Evolutionary conservation across 2,888 invertebrate species (phyloP), one percentile per base, ranked within the genome.

Genomic region (Biston betularia): DNA sequence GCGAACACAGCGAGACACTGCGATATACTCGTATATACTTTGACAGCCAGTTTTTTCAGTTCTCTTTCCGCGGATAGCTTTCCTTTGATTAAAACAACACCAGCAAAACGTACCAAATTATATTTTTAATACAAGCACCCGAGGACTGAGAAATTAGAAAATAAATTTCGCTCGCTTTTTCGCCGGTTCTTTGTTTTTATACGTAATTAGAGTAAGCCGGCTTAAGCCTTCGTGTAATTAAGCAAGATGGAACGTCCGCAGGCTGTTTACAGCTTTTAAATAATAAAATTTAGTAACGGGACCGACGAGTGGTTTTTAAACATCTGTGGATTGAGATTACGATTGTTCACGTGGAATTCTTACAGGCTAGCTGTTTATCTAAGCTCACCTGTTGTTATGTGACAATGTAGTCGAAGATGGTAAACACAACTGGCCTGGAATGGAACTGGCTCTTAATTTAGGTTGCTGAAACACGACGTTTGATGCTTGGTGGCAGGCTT

Each of bases 201-300:
- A 83, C 82, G 89, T 90, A 92, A 93, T 93, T 91, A 92, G 88
- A 87, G 84, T 86, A 83, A 87, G 88, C 88, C 78, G 75, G 79
- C 62, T 63, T 70, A 66, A 88, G 85, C 82, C 71, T 80, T 76
- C 77, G 81, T 83, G 89, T 92, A 90, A 92, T 92, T 91, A 92
- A 89, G 88, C 83, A 88, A 89, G 90, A 90, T 80, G 86, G 72
- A 70, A 73, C 69, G 69, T 73, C 69, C 68, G 57, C 63, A 49
- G 69, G 53, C 72, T 69, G 69, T 68, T 71, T 70, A 73, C 63
- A 68, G 68, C 68, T 53, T 70, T 71, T 69, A 67, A 71, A 73
- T 74, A 72, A 73, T 70, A 71, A 70, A 57, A 72, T 72, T 65
- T 62, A 56, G 61, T 65, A 67, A 65, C 40, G 44, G 62, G 46